Evolutionary conservation across 2,888 invertebrate species (phyloP).

Genomic region (Muschampia plurimacula): DNA sequence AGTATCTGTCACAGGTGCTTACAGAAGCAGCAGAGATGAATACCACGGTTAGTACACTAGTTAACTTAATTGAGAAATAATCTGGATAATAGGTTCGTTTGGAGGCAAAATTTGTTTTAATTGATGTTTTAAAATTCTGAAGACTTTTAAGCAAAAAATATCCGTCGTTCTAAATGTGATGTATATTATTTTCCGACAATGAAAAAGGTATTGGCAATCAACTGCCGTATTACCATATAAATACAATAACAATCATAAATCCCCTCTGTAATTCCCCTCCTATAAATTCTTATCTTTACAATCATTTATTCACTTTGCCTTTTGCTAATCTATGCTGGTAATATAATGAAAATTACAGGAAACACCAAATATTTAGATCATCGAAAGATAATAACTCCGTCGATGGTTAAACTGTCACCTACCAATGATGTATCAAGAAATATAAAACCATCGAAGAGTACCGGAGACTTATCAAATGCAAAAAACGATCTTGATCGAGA

Average conservation of each 20-base stretch:
- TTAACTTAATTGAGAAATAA: not conserved
- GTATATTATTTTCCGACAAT: no score
- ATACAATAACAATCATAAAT: not conserved
- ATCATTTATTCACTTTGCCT: not conserved
- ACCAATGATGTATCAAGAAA: conserved; percentile 43
- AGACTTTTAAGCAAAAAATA: no score
- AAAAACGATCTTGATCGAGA: conserved; percentile 39
- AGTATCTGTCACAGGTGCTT: conserved; percentile 64
- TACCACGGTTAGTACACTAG: conserved; percentile 60
- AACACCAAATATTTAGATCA: conserved; percentile 51
- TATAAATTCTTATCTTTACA: conserved; percentile 8
- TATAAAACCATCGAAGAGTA: conserved; percentile 61
- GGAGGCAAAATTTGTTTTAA: no score
- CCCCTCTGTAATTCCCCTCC: not conserved
- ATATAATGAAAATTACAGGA: conserved; percentile 53
- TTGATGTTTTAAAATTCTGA: no score
- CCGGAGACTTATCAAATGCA: conserved; percentile 55
- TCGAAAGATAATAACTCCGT: conserved; percentile 57
- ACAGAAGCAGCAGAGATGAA: conserved; percentile 66
- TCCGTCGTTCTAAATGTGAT: no score
- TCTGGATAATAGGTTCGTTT: no score
- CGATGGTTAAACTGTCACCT: conserved; percentile 57
- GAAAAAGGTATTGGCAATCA: no score
- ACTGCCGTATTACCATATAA: not conserved
- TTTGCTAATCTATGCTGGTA: not conserved